A percentile compares a stretch with the other conserved stretches of the same genome.
Evolutionary conservation across 2,888 invertebrate genomes (phyloP).

Genomic region (Osmoderma eremita): DNA sequence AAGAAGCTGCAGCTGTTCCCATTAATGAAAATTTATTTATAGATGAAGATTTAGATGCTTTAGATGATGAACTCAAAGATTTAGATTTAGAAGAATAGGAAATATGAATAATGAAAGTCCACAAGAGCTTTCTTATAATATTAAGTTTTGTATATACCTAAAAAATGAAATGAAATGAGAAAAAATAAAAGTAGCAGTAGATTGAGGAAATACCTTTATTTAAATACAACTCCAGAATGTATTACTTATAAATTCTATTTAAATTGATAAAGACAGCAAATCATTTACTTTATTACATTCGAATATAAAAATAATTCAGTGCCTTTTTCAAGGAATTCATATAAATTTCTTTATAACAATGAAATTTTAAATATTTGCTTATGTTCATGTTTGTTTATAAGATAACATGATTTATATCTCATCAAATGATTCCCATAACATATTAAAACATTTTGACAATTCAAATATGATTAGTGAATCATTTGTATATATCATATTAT

Average conservation of each 20-base stretch:
- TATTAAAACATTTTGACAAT: conserved; percentile 55
- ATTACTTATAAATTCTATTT: no score
- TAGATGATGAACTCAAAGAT: conserved; percentile 86
- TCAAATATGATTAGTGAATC: conserved; percentile 51
- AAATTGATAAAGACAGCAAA: neutral
- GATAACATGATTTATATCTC: neutral
- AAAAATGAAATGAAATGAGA: no score
- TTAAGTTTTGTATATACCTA: conserved; percentile 40
- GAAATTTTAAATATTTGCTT: neutral
- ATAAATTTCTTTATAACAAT: neutral
- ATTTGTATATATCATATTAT: conserved; percentile 54
- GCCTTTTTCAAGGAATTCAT: conserved; percentile 3
- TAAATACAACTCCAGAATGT: neutral
- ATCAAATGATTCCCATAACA: conserved; percentile 50
- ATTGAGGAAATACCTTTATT: conserved; percentile 13
- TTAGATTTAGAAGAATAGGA: conserved; percentile 75
- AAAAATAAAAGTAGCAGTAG: conserved; percentile 36
- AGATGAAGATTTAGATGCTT: conserved; percentile 81
- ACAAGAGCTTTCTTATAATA: conserved; percentile 16
- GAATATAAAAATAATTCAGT: conserved; percentile 3
- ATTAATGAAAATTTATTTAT: conserved; percentile 94
- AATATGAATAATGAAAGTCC: neutral
- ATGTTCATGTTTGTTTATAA: conserved; percentile 1
- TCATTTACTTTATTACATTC: neutral
- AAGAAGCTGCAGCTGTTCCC: conserved; percentile 73